Evolutionary conservation across 2,888 invertebrate genomes (phyloP).

Genomic region (Rhagonycha fulva): DNA sequence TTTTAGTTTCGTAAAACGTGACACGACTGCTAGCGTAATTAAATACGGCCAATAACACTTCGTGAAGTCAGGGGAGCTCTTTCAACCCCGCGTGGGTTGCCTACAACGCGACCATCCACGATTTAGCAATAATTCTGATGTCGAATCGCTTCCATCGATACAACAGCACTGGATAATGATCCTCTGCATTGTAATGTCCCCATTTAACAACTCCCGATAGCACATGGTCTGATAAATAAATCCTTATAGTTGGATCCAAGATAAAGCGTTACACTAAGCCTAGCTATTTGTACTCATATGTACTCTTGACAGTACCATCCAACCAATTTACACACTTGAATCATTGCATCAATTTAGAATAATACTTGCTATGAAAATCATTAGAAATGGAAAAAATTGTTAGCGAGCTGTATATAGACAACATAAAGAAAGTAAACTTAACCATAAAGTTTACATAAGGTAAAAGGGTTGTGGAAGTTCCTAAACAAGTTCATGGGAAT

Average conservation of each 20-base stretch:
- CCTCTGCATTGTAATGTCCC: conserved; percentile 56
- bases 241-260: conserved; percentile 49
- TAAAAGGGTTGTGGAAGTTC: conserved; percentile 28
- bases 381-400: background rate
- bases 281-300: conserved; percentile 50
- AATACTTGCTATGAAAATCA: background rate
- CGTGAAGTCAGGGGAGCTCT: conserved; percentile 35
- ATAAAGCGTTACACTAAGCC: conserved; percentile 45
- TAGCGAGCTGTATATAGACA: background rate
- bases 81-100: conserved; percentile 45
- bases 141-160: conserved; percentile 54
- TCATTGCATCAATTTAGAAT: background rate
- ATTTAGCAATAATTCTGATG: conserved; percentile 56
- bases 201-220: conserved; percentile 55
- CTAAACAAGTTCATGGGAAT: conserved; percentile 34
- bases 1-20: conserved; percentile 38
- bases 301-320: conserved; percentile 21
- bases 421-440: conserved; percentile 5
- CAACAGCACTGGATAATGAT: conserved; percentile 55
- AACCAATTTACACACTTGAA: conserved; percentile 16
- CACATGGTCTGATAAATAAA: conserved; percentile 51
- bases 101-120: conserved; percentile 54
- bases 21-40: conserved; percentile 38
- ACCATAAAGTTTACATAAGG: conserved; percentile 20
- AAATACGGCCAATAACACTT: conserved; percentile 40